These are phyloP conservation scores for Bombylius discolor DNA, from an alignment of 2,888 invertebrate species.

Conservation along the genomic window DNA sequence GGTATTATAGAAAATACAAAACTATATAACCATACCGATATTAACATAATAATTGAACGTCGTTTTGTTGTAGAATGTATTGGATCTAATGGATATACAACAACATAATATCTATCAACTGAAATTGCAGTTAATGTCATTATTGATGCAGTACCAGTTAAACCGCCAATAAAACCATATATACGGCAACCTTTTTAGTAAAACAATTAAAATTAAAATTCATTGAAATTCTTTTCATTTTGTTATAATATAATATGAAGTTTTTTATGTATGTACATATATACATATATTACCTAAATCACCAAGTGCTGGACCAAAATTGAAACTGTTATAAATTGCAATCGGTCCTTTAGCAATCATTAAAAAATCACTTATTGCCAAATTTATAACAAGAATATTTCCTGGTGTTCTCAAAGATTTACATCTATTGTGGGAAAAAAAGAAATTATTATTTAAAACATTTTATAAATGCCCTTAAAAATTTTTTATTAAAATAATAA, in stretches of 20 bases:
- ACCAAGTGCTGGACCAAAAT: slow-evolving; percentile 59
- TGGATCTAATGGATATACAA: slow-evolving; percentile 63
- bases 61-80: slow-evolving; percentile 47
- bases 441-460: too few species aligned
- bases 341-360: slow-evolving; percentile 61
- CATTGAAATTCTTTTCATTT: slow-evolving; percentile 2
- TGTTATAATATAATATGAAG: too few species aligned
- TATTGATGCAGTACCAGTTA: slow-evolving; percentile 70
- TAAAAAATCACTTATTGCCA: slow-evolving; percentile 60
- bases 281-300: slow-evolving; percentile 44
- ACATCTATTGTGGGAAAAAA: slow-evolving; percentile 39
- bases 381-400: slow-evolving; percentile 59
- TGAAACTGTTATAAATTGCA: slow-evolving; percentile 60
- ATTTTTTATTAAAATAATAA: too few species aligned
- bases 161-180: slow-evolving; percentile 68
- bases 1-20: slow-evolving; percentile 56
- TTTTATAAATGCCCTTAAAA: too few species aligned
- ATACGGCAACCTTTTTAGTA: slow-evolving; percentile 51
- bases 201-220: neutral
- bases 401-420: slow-evolving; percentile 59
- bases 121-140: slow-evolving; percentile 68
- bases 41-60: slow-evolving; percentile 47
- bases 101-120: slow-evolving; percentile 68
- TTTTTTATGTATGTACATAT: slow-evolving; percentile 3
- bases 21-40: slow-evolving; percentile 62